phyloP scores from a whole-genome alignment of 2,797 vertebrate genomes.

The Poeciliopsis infans region DNA sequence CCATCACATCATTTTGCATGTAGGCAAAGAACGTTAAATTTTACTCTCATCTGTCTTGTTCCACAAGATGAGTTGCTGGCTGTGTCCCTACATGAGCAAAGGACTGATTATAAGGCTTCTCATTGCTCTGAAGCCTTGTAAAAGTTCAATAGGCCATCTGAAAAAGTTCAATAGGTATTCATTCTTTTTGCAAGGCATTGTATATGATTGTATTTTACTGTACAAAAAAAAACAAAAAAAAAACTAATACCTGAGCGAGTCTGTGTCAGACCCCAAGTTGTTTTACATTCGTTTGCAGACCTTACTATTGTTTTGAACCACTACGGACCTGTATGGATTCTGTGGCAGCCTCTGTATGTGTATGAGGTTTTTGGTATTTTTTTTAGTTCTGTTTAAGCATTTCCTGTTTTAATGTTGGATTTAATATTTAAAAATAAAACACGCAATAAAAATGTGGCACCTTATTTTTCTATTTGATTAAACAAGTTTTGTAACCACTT shows the following conservation, averaged over 20 bases:
- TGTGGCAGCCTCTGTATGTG: neutral
- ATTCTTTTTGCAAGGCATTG: neutral
- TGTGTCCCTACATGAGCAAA: neutral
- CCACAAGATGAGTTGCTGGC: neutral
- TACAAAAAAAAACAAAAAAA: neutral
- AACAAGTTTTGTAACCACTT: conserved; percentile 6
- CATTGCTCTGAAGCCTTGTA: neutral
- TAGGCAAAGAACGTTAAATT: neutral
- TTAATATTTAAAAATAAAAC: conserved; percentile 41
- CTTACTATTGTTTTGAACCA: neutral
- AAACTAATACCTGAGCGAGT: neutral
- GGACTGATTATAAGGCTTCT: neutral
- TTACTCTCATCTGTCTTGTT: neutral
- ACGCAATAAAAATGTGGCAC: conserved; percentile 4
- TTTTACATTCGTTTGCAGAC: neutral
- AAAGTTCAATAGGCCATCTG: too few relatives aligned
- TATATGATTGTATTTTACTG: neutral
- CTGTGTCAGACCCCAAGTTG: neutral
- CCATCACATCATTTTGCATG: neutral
- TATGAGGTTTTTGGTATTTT: conserved; percentile 11
- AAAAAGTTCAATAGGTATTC: neutral
- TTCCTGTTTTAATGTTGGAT: conserved; percentile 22
- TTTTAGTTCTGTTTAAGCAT: neutral
- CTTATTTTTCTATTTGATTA: neutral
- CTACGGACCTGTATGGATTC: neutral